These are phyloP conservation scores for Sebastiscus tertius DNA, from an alignment of 2,797 vertebrate genomes.

Conservation along the genomic window DNA sequence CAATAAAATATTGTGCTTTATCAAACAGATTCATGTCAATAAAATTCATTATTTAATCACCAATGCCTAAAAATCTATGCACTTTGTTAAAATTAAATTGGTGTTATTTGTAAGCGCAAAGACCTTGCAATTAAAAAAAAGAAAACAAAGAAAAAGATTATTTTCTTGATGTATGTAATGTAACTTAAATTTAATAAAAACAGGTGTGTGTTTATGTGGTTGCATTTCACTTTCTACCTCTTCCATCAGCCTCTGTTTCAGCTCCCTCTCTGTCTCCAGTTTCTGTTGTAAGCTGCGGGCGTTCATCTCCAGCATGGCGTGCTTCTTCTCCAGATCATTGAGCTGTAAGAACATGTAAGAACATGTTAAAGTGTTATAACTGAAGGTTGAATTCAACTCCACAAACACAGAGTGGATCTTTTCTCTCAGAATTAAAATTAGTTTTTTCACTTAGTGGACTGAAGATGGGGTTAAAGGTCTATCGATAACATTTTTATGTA, in stretches of 20 bases:
- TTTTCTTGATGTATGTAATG: background rate
- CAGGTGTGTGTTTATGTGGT: background rate
- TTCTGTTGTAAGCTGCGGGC: constrained; percentile 98
- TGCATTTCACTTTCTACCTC: constrained; percentile 84
- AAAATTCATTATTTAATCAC: too few species aligned
- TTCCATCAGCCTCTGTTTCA: constrained; percentile 97
- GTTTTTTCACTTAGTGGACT: background rate
- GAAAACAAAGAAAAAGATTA: too few species aligned
- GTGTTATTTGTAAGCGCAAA: too few species aligned
- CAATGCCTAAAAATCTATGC: too few species aligned
- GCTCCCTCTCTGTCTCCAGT: constrained; percentile 95
- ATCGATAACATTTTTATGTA: too few species aligned
- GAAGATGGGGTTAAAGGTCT: background rate
- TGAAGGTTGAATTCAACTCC: constrained; percentile 6
- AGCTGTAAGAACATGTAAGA: constrained; percentile 80
- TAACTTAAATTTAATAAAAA: background rate
- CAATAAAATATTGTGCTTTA: too few species aligned
- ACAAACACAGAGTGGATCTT: background rate
- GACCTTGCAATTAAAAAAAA: too few species aligned
- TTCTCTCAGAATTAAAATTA: background rate
- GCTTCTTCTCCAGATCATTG: constrained; percentile 98
- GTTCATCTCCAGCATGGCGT: constrained; percentile 98
- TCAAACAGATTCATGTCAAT: too few species aligned
- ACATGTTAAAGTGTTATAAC: background rate
- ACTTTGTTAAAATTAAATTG: too few species aligned